phyloP scores from a whole-genome alignment of 2,888 invertebrate species.

The Chymomyza fuscimana region DNA sequence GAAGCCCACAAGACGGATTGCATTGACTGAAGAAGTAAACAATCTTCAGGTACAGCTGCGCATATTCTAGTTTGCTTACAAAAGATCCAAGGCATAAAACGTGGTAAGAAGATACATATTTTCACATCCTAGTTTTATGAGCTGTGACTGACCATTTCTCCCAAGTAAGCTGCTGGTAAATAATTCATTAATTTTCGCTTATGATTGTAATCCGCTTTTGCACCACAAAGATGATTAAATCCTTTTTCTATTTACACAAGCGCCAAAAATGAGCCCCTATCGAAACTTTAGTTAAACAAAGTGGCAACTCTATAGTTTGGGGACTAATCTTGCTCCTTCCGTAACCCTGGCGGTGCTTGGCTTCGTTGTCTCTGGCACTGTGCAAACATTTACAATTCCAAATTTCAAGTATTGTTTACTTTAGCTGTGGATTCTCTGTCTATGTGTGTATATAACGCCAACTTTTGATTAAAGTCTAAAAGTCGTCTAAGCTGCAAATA shows the following conservation, averaged over 20 bases:
- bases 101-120: too few species aligned
- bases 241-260: constrained; percentile 66
- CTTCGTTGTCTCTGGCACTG: constrained; percentile 31
- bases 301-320: constrained; percentile 32
- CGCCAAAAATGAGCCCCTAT: constrained; percentile 17
- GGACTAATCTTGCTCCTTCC: neutral
- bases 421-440: constrained; percentile 28
- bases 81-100: too few species aligned
- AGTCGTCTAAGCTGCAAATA: neutral
- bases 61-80: neutral
- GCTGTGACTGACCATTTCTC: too few species aligned
- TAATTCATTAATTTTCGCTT: constrained; percentile 75
- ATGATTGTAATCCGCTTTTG: constrained; percentile 73
- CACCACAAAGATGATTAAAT: constrained; percentile 40
- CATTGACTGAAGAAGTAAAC: too few species aligned
- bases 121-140: too few species aligned
- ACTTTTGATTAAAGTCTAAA: constrained; percentile 52
- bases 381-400: constrained; percentile 73
- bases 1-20: too few species aligned
- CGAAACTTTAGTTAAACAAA: constrained; percentile 67
- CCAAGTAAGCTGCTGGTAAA: too few species aligned
- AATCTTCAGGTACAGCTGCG: constrained; percentile 20
- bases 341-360: neutral
- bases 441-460: constrained; percentile 24
- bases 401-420: constrained; percentile 66